Conservation (phyloP, 2,888 invertebrate genomes). For the Zaprionus lineosus region DNA sequence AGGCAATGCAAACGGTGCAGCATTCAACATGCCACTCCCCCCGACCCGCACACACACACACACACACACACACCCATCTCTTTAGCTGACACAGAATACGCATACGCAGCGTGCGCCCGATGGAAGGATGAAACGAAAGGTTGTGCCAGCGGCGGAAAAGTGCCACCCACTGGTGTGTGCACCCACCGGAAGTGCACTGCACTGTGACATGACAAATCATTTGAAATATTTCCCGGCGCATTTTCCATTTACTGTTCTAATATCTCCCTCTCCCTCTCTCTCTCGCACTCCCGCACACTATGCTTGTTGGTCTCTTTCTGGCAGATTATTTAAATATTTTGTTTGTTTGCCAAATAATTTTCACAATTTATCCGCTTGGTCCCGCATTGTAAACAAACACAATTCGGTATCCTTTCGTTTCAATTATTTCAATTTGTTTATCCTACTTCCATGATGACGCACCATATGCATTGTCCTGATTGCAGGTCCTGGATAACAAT, state of each 20-base stretch:
- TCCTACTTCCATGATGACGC: conserved; percentile 10
- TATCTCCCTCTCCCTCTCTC: background rate
- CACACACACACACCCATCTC: too few species aligned
- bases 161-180: conserved; percentile 9
- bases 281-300: background rate
- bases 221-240: conserved; percentile 53
- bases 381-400: conserved; percentile 20
- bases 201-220: conserved; percentile 70
- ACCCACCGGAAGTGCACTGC: conserved; percentile 53
- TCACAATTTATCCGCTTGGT: conserved; percentile 34
- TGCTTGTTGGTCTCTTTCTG: too few species aligned
- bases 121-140: conserved; percentile 8
- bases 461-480: conserved; percentile 41
- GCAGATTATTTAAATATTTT: conserved; percentile 65
- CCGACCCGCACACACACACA: background rate
- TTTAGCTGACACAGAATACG: conserved; percentile 44
- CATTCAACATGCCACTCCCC: background rate
- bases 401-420: conserved; percentile 1
- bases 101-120: conserved; percentile 35
- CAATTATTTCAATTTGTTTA: conserved; percentile 14
- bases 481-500: too few species aligned
- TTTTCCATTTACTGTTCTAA: conserved; percentile 32
- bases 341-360: conserved; percentile 62
- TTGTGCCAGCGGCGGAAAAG: conserved; percentile 21
- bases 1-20: conserved; percentile 38